Conservation (phyloP, 1,140 invertebrate genomes). For the Megalonaias nervosa region DNA sequence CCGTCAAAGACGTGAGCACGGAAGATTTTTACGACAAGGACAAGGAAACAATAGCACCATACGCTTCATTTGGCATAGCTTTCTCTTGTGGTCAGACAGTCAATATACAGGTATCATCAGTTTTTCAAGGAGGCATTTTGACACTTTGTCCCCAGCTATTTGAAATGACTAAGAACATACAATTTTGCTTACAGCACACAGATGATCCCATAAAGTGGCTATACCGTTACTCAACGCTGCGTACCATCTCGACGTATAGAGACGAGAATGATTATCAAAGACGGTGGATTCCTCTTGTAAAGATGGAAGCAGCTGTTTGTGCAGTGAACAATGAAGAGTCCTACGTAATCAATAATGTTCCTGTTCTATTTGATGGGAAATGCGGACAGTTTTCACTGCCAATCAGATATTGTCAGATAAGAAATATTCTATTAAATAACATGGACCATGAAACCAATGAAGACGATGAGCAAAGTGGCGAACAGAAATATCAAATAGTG, state of each 20-base stretch:
- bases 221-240: not conserved
- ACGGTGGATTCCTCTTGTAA: slow-evolving; percentile 29
- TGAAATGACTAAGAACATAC: slow-evolving; percentile 8
- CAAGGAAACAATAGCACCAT: not conserved
- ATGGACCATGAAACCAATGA: not conserved
- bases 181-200: slow-evolving; percentile 20
- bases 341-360: slow-evolving; percentile 16
- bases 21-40: slow-evolving; percentile 20
- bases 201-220: slow-evolving; percentile 15
- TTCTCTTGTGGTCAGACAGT: slow-evolving; percentile 20
- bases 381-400: slow-evolving; percentile 19
- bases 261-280: slow-evolving; percentile 15
- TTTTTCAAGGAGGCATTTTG: slow-evolving; percentile 9
- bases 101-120: slow-evolving; percentile 15
- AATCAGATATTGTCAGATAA: slow-evolving; percentile 19
- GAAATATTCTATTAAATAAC: slow-evolving; percentile 22
- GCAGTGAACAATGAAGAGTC: slow-evolving; percentile 7
- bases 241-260: not conserved
- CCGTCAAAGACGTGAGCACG: not conserved
- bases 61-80: not conserved
- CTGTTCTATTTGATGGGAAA: not conserved
- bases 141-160: slow-evolving; percentile 10
- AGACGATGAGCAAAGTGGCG: not conserved
- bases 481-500: not conserved
- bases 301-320: slow-evolving; percentile 30